Evolutionary conservation across 2,113 vertebrate genomes (phyloP).

Genomic region (Paraplagusia blochii): DNA sequence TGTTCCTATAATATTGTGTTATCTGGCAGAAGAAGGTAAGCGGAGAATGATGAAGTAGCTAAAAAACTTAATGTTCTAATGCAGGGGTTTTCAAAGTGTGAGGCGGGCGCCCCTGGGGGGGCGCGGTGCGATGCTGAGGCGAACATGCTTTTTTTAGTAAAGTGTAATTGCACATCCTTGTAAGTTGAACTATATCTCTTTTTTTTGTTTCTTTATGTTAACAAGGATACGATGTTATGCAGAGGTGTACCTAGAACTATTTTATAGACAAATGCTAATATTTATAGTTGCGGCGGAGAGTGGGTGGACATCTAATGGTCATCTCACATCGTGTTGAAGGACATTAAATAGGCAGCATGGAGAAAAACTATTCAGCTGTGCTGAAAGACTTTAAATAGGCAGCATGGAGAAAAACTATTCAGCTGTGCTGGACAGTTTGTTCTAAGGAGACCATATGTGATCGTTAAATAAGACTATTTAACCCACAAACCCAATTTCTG

Average conservation of each 20-base stretch:
- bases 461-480: conserved; percentile 12
- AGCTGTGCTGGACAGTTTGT: neutral
- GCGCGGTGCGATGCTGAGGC: no score
- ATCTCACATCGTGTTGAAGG: neutral
- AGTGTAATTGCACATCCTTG: no score
- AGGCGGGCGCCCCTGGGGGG: no score
- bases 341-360: neutral
- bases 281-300: no score
- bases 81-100: no score
- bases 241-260: no score
- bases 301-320: no score
- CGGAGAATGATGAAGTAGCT: conserved; percentile 10
- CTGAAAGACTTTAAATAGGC: neutral
- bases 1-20: conserved; percentile 18
- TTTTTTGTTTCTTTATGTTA: no score
- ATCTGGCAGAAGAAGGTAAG: conserved; percentile 21
- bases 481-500: conserved; percentile 58
- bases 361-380: neutral
- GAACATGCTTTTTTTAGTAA: no score
- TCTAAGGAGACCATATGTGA: neutral
- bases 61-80: conserved; percentile 6
- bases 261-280: no score
- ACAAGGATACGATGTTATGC: no score
- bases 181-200: no score
- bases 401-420: conserved; percentile 2